Conservation (phyloP, 2,113 vertebrate genomes). For the Parotia lawesii region DNA sequence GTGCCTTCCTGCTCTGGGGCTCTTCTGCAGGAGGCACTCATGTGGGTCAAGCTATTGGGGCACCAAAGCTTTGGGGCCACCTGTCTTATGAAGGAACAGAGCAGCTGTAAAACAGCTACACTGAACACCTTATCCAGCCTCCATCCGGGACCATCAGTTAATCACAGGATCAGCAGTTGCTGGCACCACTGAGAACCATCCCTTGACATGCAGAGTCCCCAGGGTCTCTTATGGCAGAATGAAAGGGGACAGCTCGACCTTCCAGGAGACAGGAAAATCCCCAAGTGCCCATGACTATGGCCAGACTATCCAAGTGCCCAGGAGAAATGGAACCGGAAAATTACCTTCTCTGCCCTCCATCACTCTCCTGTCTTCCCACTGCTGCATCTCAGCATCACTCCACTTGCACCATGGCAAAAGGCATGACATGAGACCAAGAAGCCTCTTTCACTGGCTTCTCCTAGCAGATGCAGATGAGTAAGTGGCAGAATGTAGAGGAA, state of each 20-base stretch:
- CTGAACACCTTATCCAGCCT: neutral
- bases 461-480: constrained; percentile 7
- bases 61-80: neutral
- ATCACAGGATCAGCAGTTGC: neutral
- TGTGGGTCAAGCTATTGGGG: neutral
- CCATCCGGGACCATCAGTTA: neutral
- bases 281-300: neutral
- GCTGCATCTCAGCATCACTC: constrained; percentile 7
- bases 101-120: neutral
- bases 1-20: neutral
- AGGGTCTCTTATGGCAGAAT: neutral
- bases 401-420: neutral
- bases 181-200: neutral
- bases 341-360: neutral
- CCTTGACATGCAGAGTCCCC: neutral
- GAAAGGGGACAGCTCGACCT: neutral
- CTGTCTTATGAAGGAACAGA: neutral
- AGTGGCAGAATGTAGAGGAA: neutral
- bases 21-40: neutral
- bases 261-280: neutral
- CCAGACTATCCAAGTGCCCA: neutral
- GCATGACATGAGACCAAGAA: constrained; percentile 12
- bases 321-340: neutral
- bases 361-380: neutral
- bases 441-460: neutral